These are phyloP conservation scores for Takifugu flavidus DNA, from an alignment of 2,113 vertebrate species.

Conservation along the genomic window DNA sequence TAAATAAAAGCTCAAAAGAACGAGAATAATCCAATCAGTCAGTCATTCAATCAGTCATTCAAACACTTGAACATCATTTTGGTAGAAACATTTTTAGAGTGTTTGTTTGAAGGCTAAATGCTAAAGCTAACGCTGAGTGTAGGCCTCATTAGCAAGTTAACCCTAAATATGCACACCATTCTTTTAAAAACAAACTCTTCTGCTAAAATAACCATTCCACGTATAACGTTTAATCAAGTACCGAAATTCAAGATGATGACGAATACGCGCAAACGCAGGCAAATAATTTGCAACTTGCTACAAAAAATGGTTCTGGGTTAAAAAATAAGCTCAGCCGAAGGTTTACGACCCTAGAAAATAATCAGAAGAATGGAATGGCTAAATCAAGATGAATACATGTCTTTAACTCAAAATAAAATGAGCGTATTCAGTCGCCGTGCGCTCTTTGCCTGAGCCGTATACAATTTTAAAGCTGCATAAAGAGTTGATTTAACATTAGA, in stretches of 20 bases:
- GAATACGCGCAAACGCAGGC: slow-evolving; percentile 5
- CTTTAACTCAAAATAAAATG: slow-evolving; percentile 21
- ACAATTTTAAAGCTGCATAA: slow-evolving; percentile 62
- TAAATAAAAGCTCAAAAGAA: too few relatives aligned
- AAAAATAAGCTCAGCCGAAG: slow-evolving; percentile 35
- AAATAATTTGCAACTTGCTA: slow-evolving; percentile 36
- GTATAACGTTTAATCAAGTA: slow-evolving; percentile 1
- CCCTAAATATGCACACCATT: too few relatives aligned
- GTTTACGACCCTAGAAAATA: slow-evolving; percentile 23
- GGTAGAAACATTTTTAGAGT: too few relatives aligned
- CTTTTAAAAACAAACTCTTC: neutral
- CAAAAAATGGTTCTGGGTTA: slow-evolving; percentile 18
- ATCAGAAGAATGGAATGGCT: slow-evolving; percentile 28
- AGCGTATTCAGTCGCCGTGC: neutral
- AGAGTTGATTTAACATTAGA: slow-evolving; percentile 31
- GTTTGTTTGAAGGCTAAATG: too few relatives aligned
- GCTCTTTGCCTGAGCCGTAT: too few relatives aligned
- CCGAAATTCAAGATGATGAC: neutral
- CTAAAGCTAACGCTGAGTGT: too few relatives aligned
- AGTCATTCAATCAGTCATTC: too few relatives aligned
- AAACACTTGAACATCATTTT: too few relatives aligned
- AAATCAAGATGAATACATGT: slow-evolving; percentile 17
- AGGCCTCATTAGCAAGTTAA: too few relatives aligned
- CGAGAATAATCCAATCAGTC: too few relatives aligned
- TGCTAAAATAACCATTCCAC: slow-evolving; percentile 3